phyloP scores from a whole-genome alignment of 2,113 vertebrate genomes.

The Grammomys dolichurus region DNA sequence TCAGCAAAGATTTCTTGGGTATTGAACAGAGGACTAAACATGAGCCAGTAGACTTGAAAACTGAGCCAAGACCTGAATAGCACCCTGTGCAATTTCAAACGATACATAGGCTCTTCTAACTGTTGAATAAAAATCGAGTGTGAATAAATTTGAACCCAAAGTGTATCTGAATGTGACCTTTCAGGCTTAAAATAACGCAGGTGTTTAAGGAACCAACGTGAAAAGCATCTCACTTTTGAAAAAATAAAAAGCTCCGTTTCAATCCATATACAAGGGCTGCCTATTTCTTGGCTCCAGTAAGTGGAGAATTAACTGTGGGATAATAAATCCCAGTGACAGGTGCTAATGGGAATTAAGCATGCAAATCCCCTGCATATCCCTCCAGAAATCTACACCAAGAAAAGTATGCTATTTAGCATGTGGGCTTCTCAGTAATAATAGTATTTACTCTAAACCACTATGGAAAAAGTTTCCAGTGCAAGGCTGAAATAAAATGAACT shows the following conservation, averaged over 20 bases:
- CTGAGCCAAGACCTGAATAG: background rate
- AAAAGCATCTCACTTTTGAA: constrained; percentile 68
- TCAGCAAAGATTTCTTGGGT: constrained; percentile 51
- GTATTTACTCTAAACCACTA: constrained; percentile 69
- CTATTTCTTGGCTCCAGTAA: constrained; percentile 76
- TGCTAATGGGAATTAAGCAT: constrained; percentile 85
- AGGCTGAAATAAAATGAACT: constrained; percentile 58
- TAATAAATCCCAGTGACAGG: constrained; percentile 84
- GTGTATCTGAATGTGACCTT: constrained; percentile 54
- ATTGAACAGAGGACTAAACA: constrained; percentile 12
- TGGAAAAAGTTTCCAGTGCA: constrained; percentile 49
- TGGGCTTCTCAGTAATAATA: constrained; percentile 70
- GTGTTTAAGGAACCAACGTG: constrained; percentile 63
- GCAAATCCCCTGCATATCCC: constrained; percentile 80
- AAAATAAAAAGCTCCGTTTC: constrained; percentile 73
- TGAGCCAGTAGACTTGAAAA: constrained; percentile 40
- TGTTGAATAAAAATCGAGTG: constrained; percentile 51
- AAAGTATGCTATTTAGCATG: constrained; percentile 75
- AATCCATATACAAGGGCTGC: constrained; percentile 73
- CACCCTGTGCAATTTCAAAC: background rate
- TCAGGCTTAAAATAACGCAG: constrained; percentile 54
- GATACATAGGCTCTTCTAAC: background rate
- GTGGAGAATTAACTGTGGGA: constrained; percentile 81
- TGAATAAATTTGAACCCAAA: constrained; percentile 35
- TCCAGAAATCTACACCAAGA: constrained; percentile 77